phyloP scores from a whole-genome alignment of 2,113 vertebrate genomes.

The Eulemur rufifrons region DNA sequence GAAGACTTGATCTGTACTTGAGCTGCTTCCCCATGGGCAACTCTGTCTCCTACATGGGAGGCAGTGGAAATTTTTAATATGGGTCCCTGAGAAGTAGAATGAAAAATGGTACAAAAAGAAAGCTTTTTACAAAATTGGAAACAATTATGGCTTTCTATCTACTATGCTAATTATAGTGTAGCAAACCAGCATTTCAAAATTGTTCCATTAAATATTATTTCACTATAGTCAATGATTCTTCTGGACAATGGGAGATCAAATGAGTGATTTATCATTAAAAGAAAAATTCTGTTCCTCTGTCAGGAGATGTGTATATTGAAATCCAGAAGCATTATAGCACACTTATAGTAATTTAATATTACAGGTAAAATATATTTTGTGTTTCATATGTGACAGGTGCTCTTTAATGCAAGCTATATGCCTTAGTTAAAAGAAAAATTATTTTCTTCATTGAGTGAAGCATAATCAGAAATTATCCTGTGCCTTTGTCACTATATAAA shows the following conservation, averaged over 20 bases:
- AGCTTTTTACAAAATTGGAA: neutral
- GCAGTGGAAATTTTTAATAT: neutral
- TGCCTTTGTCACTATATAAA: neutral
- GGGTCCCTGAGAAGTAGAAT: neutral
- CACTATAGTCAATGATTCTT: neutral
- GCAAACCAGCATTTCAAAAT: neutral
- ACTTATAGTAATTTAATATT: neutral
- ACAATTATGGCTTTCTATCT: neutral
- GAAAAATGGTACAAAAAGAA: neutral
- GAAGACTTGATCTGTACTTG: neutral
- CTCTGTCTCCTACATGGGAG: fast-evolving
- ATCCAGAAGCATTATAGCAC: neutral
- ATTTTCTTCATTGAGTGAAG: neutral
- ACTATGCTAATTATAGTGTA: neutral
- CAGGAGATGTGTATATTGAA: neutral
- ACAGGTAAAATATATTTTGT: neutral
- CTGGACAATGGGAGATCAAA: neutral
- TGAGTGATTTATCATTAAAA: neutral
- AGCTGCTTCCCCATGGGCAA: neutral
- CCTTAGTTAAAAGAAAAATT: neutral
- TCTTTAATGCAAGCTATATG: neutral
- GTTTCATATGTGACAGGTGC: neutral
- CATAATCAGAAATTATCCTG: neutral
- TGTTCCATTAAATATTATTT: neutral
- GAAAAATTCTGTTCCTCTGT: neutral